These are phyloP conservation scores for Octopus sinensis DNA, from an alignment of 1,140 invertebrate genomes.

Conservation along the genomic window DNA sequence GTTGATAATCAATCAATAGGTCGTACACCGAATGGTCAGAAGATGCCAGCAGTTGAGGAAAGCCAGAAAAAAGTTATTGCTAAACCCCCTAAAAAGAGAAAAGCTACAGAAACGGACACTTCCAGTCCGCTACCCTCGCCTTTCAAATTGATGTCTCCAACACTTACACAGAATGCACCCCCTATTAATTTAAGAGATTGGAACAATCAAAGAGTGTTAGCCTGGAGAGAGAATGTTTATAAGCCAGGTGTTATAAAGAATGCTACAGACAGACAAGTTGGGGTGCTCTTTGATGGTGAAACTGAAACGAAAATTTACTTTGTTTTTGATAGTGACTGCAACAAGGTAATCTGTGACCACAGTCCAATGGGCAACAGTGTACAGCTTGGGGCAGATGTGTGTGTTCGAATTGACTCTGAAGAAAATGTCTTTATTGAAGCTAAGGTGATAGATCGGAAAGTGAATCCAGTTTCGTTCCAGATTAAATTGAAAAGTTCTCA, in stretches of 20 bases:
- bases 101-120: conserved; percentile 39
- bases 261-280: conserved; percentile 69
- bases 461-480: conserved; percentile 72
- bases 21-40: neutral
- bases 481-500: conserved; percentile 65
- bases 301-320: conserved; percentile 64
- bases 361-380: conserved; percentile 80
- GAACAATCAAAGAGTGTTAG: conserved; percentile 84
- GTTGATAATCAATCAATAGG: neutral
- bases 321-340: conserved; percentile 71
- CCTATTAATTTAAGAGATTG: conserved; percentile 82
- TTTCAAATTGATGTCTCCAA: conserved; percentile 13
- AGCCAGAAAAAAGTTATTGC: conserved; percentile 37
- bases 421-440: conserved; percentile 79
- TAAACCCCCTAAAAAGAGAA: conserved; percentile 56
- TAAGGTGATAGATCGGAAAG: conserved; percentile 69
- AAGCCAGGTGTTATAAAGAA: conserved; percentile 73
- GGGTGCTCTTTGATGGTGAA: conserved; percentile 72
- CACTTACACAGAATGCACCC: conserved; percentile 35
- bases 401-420: conserved; percentile 62
- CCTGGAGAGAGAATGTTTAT: conserved; percentile 77
- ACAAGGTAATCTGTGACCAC: conserved; percentile 88
- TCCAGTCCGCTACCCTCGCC: conserved; percentile 16
- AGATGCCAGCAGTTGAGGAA: neutral
- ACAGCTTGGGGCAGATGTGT: conserved; percentile 65